phyloP scores from a whole-genome alignment of 2,113 vertebrate species.

The Osmerus mordax region DNA sequence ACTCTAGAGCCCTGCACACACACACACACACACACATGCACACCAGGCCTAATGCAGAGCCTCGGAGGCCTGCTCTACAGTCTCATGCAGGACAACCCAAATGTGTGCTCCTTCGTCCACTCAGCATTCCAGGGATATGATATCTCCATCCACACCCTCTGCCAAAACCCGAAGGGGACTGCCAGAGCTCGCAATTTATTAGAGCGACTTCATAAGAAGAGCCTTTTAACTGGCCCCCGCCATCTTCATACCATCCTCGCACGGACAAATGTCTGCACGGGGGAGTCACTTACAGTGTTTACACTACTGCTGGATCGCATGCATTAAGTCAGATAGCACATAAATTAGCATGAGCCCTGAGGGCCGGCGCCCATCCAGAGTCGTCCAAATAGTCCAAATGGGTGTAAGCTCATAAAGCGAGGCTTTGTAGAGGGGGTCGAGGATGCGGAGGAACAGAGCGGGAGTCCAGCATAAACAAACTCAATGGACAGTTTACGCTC shows the following conservation, averaged over 20 bases:
- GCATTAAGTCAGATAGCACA: conserved; percentile 29
- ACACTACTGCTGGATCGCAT: conserved; percentile 41
- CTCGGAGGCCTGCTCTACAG: neutral
- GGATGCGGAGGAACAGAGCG: conserved; percentile 40
- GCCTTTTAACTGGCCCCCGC: conserved; percentile 34
- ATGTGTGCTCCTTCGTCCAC: conserved; percentile 39
- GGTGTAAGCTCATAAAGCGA: conserved; percentile 58
- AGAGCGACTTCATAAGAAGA: conserved; percentile 40
- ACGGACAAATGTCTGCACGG: conserved; percentile 11
- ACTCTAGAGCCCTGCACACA: too few relatives aligned
- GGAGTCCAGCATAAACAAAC: conserved; percentile 65
- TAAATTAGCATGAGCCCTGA: conserved; percentile 35
- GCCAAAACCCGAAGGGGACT: conserved; percentile 29
- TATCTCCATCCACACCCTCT: conserved; percentile 44
- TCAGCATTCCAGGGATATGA: conserved; percentile 44
- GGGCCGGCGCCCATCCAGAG: conserved; percentile 44
- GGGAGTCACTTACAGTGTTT: conserved; percentile 5
- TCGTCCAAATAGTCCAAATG: conserved; percentile 57
- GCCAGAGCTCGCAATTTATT: conserved; percentile 50
- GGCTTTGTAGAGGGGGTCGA: conserved; percentile 47
- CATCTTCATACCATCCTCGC: conserved; percentile 16
- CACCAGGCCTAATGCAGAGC: neutral
- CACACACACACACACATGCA: neutral
- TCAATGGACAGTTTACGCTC: conserved; percentile 51
- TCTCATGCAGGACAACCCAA: conserved; percentile 4